These are phyloP conservation scores for Agapetus fuscipes DNA, from an alignment of 2,888 invertebrate species.

Conservation along the genomic window DNA sequence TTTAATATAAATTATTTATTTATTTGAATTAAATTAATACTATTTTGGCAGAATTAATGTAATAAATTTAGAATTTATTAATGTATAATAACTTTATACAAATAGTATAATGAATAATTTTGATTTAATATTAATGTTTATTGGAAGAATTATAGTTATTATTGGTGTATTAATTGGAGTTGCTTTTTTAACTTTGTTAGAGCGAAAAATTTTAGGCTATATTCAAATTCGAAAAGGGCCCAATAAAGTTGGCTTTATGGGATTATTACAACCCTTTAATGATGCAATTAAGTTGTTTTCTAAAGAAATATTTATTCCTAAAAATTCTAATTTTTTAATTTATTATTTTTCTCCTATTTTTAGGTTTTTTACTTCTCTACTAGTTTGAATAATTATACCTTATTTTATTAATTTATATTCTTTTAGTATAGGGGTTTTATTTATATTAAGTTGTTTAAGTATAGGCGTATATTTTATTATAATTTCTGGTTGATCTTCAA, in stretches of 20 bases:
- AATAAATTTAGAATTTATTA: conserved; percentile 60
- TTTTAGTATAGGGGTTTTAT: conserved; percentile 51
- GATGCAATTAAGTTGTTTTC: conserved; percentile 65
- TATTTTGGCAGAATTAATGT: conserved; percentile 61
- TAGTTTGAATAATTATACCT: conserved; percentile 50
- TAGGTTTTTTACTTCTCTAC: conserved; percentile 49
- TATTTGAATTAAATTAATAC: conserved; percentile 21
- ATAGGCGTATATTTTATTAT: conserved; percentile 55
- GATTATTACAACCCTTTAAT: conserved; percentile 58
- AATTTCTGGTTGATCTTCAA: conserved; percentile 57
- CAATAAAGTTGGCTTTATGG: conserved; percentile 56
- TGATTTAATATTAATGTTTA: conserved; percentile 35
- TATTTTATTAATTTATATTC: conserved; percentile 43
- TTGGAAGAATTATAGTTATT: conserved; percentile 44
- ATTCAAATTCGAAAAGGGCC: conserved; percentile 67
- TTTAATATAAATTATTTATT: conserved; percentile 18
- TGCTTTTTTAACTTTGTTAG: conserved; percentile 63
- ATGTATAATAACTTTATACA: conserved; percentile 44
- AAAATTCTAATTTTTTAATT: conserved; percentile 48
- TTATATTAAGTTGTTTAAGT: conserved; percentile 56
- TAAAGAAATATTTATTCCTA: conserved; percentile 51
- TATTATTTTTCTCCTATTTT: conserved; percentile 53
- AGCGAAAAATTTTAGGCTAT: conserved; percentile 61
- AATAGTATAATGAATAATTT: conserved; percentile 43
- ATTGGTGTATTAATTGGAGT: conserved; percentile 53